Conservation (phyloP, 1,140 invertebrate species). For the Monochamus saltuarius region DNA sequence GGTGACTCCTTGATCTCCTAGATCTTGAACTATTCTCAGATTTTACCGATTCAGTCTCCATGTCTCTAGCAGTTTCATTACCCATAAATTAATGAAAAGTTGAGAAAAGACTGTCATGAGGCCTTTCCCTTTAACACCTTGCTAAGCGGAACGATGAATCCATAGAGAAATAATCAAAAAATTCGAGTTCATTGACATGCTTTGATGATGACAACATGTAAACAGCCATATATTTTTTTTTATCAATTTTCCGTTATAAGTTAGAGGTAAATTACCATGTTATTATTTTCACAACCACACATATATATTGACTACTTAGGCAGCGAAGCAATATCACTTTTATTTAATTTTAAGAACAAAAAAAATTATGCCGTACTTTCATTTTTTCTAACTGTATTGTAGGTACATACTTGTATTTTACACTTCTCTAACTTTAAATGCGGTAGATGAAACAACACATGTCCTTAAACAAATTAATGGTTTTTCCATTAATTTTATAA, state of each 20-base stretch:
- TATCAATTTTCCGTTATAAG: neutral
- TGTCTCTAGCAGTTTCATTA: constrained; percentile 52
- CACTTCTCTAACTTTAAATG: too few relatives aligned
- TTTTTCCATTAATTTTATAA: neutral
- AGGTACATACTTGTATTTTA: too few relatives aligned
- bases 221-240: constrained; percentile 22
- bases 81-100: constrained; percentile 37
- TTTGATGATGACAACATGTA: constrained; percentile 29
- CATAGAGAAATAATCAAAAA: neutral
- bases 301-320: too few relatives aligned
- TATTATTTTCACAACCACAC: too few relatives aligned
- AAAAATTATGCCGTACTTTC: too few relatives aligned
- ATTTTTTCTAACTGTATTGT: too few relatives aligned
- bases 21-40: constrained; percentile 63
- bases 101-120: neutral
- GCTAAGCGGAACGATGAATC: neutral
- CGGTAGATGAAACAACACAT: neutral
- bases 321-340: too few relatives aligned
- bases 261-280: neutral
- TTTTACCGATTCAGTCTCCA: constrained; percentile 66
- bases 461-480: neutral
- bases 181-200: constrained; percentile 31
- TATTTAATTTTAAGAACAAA: too few relatives aligned
- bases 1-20: constrained; percentile 57
- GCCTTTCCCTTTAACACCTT: neutral